Base-by-base conservation (phyloP, 1,140 invertebrate species). In the Lepidotrigona ventralis region DNA sequence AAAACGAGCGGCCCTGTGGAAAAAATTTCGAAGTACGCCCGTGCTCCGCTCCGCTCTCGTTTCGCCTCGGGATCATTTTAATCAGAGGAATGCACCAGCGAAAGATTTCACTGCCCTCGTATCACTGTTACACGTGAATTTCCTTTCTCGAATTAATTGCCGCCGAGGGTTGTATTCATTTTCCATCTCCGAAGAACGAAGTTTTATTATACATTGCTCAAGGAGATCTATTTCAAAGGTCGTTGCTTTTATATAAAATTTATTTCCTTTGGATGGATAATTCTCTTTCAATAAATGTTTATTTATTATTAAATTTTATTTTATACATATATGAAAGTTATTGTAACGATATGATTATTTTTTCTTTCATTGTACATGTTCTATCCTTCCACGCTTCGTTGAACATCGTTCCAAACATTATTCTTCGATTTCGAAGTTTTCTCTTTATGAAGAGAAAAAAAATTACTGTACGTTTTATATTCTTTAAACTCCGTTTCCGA, bases 1-100 rank as follows among this genome's bases (percentile, higher is more conserved):
- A 84, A 88, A 85, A 81, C 85, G 71, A 77, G 63, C 29, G 29
- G 33, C 21, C 46, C 33, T 23, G 53, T 71, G 66, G 56, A 76
- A 83, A 54, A 83, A 86, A 74, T 78, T 33, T 68, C 53, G 19
- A 66, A 66, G 66, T 63, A 46, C 51, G 17, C 26, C 39, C n/a
- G 5, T 17, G 33, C 54, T 29, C 26, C 64, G 15, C 46, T 17
- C 14, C 6, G 53, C n/a, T 74, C 64, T 54, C 23, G 3, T 63
- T 46, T 66, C 54, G 69, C 69, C 84, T 23, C 63, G 23, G 33
- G 63, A 70, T 75, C 33, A 19, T 17, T 75, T 73, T 53, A 68
- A 66, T 81, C 60, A 11, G 14, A 33, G 54, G 51, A 68, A 75
- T 39, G 46, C 75, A 39, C 72, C 4, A 46, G 1, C 6, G 58